These are phyloP conservation scores for Leptonema lineaticorne DNA, from an alignment of 1,140 invertebrate genomes.

Conservation along the genomic window DNA sequence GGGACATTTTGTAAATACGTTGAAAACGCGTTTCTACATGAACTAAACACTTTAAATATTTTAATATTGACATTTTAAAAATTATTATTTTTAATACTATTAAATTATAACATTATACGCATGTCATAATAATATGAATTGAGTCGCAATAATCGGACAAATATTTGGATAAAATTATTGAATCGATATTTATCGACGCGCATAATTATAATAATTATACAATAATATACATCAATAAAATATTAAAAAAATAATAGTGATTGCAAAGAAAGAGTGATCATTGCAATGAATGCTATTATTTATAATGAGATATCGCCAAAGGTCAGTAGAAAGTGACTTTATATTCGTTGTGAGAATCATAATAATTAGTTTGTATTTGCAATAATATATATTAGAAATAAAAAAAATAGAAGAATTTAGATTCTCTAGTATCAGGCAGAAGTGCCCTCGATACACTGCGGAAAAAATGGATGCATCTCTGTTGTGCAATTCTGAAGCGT, in stretches of 20 bases:
- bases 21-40: conserved; percentile 34
- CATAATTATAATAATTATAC: neutral
- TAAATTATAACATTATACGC: neutral
- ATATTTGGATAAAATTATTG: neutral
- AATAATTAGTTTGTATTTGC: neutral
- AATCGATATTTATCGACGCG: too few species aligned
- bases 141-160: neutral
- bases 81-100: neutral
- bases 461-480: neutral
- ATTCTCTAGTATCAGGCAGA: too few species aligned
- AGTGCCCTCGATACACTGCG: neutral
- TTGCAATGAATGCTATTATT: neutral
- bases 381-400: too few species aligned
- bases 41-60: conserved; percentile 31
- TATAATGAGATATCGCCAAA: neutral
- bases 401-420: too few species aligned
- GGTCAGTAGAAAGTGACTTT: neutral
- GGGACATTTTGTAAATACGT: conserved; percentile 26
- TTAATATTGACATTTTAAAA: conserved; percentile 5
- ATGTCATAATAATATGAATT: neutral
- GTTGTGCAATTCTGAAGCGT: neutral
- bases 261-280: neutral
- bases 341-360: neutral
- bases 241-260: neutral
- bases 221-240: neutral